phyloP scores from a whole-genome alignment of 2,888 invertebrate species.

The Hedychridium roseum region DNA sequence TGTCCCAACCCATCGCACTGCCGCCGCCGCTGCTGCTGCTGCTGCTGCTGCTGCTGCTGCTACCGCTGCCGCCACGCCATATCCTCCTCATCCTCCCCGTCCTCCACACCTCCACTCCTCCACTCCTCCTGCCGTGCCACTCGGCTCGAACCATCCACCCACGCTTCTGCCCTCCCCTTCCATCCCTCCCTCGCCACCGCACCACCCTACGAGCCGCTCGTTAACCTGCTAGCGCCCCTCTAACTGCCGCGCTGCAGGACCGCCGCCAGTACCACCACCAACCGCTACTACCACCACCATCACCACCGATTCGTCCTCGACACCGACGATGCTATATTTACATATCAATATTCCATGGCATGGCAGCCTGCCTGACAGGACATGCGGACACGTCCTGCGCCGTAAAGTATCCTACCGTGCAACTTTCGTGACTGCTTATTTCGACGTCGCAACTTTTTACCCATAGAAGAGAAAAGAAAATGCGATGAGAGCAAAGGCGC shows the following conservation, averaged over 20 bases:
- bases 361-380: slow-evolving; percentile 24
- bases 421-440: too few species aligned
- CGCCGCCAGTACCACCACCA: slow-evolving; percentile 13
- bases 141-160: slow-evolving; percentile 23
- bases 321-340: slow-evolving; percentile 53
- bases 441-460: too few species aligned
- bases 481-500: too few species aligned
- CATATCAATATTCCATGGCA: slow-evolving; percentile 59
- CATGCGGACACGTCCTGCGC: slow-evolving; percentile 7
- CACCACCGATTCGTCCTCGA: slow-evolving; percentile 13
- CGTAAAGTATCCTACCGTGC: slow-evolving; percentile 20
- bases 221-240: slow-evolving; percentile 61
- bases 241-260: slow-evolving; percentile 43
- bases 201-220: slow-evolving; percentile 59
- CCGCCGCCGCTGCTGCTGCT: slow-evolving; percentile 18
- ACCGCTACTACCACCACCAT: slow-evolving; percentile 22
- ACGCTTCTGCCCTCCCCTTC: slow-evolving; percentile 3
- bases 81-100: slow-evolving; percentile 1
- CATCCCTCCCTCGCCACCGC: slow-evolving; percentile 7
- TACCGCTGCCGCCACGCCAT: slow-evolving; percentile 22
- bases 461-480: too few species aligned
- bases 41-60: slow-evolving; percentile 33
- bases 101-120: slow-evolving; percentile 1
- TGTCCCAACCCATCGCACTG: slow-evolving; percentile 21
- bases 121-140: slow-evolving; percentile 17